phyloP scores from a whole-genome alignment of 2,113 vertebrate genomes.

The Lepus europaeus region DNA sequence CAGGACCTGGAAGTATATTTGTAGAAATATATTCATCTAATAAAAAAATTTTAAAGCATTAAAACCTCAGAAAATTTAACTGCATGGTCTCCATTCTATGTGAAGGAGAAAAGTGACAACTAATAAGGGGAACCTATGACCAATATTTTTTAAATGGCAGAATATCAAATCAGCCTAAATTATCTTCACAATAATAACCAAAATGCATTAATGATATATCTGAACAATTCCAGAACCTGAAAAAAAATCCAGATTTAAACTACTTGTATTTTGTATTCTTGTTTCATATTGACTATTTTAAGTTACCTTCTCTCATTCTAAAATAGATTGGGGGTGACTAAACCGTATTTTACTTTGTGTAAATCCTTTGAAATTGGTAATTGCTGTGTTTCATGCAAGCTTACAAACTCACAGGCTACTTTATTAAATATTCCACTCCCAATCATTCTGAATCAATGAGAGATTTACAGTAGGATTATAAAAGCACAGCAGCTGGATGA shows the following conservation, averaged over 20 bases:
- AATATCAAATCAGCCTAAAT: neutral
- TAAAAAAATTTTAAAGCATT: neutral
- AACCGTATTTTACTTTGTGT: slow-evolving; percentile 25
- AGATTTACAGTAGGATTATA: neutral
- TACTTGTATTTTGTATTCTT: neutral
- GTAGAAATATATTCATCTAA: slow-evolving; percentile 8
- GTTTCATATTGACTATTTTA: neutral
- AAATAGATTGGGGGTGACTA: neutral
- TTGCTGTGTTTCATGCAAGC: neutral
- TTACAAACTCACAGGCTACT: neutral
- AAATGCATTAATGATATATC: slow-evolving; percentile 10
- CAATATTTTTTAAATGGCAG: neutral
- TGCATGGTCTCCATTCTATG: neutral
- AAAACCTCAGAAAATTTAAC: slow-evolving; percentile 1
- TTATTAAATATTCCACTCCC: slow-evolving; percentile 31
- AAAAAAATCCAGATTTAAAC: slow-evolving; percentile 16
- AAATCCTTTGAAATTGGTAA: slow-evolving; percentile 58
- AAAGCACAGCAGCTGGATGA: neutral
- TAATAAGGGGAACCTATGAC: neutral
- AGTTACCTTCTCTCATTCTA: slow-evolving; percentile 20
- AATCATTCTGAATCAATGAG: slow-evolving; percentile 42
- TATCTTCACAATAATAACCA: neutral
- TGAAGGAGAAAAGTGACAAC: neutral
- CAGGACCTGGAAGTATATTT: neutral
- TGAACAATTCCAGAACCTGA: neutral